Evolutionary conservation across 2,797 vertebrate genomes (phyloP), one percentile per base, ranked within the genome.

Genomic region (Gorsachius magnificus): DNA sequence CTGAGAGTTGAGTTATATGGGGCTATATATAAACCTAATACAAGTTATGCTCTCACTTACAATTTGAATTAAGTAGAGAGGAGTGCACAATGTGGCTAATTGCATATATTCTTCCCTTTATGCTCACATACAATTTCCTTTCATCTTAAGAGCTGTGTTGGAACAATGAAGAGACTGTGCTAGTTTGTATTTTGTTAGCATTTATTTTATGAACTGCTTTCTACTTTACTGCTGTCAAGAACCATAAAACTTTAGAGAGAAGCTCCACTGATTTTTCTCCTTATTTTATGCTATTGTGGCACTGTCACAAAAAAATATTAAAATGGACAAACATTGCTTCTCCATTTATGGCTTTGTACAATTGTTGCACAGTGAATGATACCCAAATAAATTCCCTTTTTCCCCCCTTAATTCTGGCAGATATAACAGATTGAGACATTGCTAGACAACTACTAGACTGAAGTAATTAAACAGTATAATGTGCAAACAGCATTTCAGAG

Each of bases 401-500:
- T 8, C 16, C 24, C 43, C 28, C 20, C 69, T 90, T 61, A 80
- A 76, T 69, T 88, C 69, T 96, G 85, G 88, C 88, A 92, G 87
- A 94, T 90, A 95, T 60, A 87, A 87, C 75, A 84, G 72, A 93
- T 38, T 93, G 87, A 83, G 92, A 95, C 87, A 95, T 87, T 87
- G 61, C 82, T 92, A 95, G 87, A 97, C 87, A 96, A 77, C 61
- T 84, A 86, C 63, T 88, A 96, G 89, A 94, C 84, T 82, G 81
- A 90, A 94, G 64, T 97, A 94, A 96, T 96, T 93, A 97, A 97
- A 78, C 63, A 63, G 41, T 64, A 22, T 83, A 88, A 97, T 96
- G 95, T 96, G 85, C 75, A 97, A 97, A 97, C 87, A 95, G 41
- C 70, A 86, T 80, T 96, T 78, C 68, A 95, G 71, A 95, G 78